Base-by-base conservation (phyloP, 2,113 vertebrate genomes). In the Lepisosteus oculatus region DNA sequence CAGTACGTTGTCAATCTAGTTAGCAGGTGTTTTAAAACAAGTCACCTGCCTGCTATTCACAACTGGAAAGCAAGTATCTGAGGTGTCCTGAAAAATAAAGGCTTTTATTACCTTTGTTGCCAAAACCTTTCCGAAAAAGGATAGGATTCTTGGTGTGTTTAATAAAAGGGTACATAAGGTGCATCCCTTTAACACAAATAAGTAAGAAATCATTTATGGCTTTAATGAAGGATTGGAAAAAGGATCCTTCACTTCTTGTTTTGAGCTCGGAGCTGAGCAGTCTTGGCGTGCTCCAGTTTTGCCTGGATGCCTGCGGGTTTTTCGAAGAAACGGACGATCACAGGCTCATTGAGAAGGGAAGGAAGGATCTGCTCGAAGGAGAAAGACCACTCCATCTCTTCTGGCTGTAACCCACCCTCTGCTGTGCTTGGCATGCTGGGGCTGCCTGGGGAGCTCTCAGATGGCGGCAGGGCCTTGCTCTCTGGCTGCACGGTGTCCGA, bases 291-390 rank as follows among this genome's bases (percentile, higher is more conserved):
- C 80, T 88, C 91, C 80, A 97, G 73, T 86, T 89, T 95, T 68
- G 78, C 47, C 76, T 94, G 89, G 78, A 96, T 71, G 66, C 96
- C 88, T 12, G 90, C 72, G 4, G 91, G 88, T 84, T 92, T 95
- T 70, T 99, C 97, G 77, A 98, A 98, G 90, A 98, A 99, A 29
- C 84, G 83, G 71, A 98, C 96, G 51, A 99, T 82, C 13, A 80
- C 82, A 0, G 96, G 96, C 79, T 99, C 96, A 68, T 98, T 99
- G 71, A 99, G 89, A 68, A 99, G 90, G 3, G 97, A 98, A 0
- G 97, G 96, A 69, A 99, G 88, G 69, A 99, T 93, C 93, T 98
- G 97, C 79, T 99, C 97, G 29, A 99, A 98, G 3, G 97, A 93
- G 78, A 99, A 98, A 3, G 96, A 98, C 97, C 97, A 99, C 43